Evolutionary conservation across 2,888 invertebrate species (phyloP), one percentile per base, ranked within the genome.

Genomic region (Hipparchia sbordonii): DNA sequence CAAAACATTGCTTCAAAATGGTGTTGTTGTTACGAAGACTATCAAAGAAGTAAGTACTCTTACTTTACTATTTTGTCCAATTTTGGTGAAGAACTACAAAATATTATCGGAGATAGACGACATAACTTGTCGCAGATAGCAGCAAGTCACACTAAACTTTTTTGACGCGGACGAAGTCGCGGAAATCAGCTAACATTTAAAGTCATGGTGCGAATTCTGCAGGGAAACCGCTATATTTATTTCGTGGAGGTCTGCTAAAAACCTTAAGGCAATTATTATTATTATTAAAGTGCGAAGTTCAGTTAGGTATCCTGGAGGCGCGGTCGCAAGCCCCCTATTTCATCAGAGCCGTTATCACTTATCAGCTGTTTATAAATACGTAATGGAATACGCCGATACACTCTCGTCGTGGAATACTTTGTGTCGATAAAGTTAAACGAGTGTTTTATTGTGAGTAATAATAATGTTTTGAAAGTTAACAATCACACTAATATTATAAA

Each of bases 11-110:
- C n/a, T 65, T 12, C 65, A 86, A 82, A 76, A 92, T 92, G 92
- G 89, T 91, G 84, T 86, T 88, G 74, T 83, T 89, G 72, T 74
- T 91, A 46, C 82, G 84, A 48, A 85, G 85, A 76, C 79, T 90
- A 76, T 82, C 90, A 67, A 92, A 90, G 82, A 88, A 84, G 92
- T 91, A 78, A 86, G 91, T 85, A 7, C 13, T 1, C 12, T 48
- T 48, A 0, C 0, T 0, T 48, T 3, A 48, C 0, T 8, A 48
- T 48, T 48, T 48, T 48, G 39, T n/a, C n/a, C n/a, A n/a, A n/a
- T n/a, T n/a, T n/a, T n/a, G n/a, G n/a, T n/a, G n/a, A n/a, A n/a
- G n/a, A n/a, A n/a, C n/a, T n/a, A n/a, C n/a, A n/a, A n/a, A n/a
- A n/a, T n/a, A n/a, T n/a, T n/a, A n/a, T n/a, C n/a, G n/a, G n/a